Evolutionary conservation across 1,140 invertebrate species (phyloP).

Genomic region (Drosophila rhopaloa): DNA sequence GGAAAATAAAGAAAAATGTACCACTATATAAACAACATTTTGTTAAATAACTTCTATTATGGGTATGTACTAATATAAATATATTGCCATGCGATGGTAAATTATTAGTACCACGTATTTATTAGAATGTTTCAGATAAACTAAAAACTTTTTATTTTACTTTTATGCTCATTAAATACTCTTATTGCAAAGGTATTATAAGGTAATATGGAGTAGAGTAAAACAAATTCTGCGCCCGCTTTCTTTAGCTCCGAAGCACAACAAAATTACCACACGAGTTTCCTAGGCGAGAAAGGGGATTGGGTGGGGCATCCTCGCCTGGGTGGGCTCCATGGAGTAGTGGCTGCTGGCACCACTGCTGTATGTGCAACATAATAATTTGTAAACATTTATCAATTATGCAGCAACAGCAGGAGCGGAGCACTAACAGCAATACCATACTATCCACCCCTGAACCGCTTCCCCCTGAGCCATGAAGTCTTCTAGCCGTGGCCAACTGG

Average conservation of each 20-base stretch:
- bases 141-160: too few relatives aligned
- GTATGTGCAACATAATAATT: conserved; percentile 80
- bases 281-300: not conserved
- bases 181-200: too few relatives aligned
- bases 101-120: too few relatives aligned
- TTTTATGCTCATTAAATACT: too few relatives aligned
- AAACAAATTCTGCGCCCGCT: conserved; percentile 28
- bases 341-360: conserved; percentile 10
- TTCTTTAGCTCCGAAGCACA: conserved; percentile 36
- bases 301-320: conserved; percentile 42
- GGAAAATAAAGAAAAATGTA: too few relatives aligned
- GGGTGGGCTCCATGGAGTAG: conserved; percentile 53
- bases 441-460: not conserved
- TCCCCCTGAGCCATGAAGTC: conserved; percentile 2
- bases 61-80: too few relatives aligned
- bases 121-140: too few relatives aligned
- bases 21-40: too few relatives aligned
- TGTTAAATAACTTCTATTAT: too few relatives aligned
- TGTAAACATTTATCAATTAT: conserved; percentile 83
- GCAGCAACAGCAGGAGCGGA: conserved; percentile 68
- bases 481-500: conserved; percentile 52
- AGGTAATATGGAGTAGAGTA: conserved; percentile 10
- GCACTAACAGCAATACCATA: conserved; percentile 45
- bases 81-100: too few relatives aligned
- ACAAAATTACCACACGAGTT: conserved; percentile 17